These are phyloP conservation scores for Phytoseiulus persimilis DNA, from an alignment of 2,888 invertebrate species.

Conservation along the genomic window DNA sequence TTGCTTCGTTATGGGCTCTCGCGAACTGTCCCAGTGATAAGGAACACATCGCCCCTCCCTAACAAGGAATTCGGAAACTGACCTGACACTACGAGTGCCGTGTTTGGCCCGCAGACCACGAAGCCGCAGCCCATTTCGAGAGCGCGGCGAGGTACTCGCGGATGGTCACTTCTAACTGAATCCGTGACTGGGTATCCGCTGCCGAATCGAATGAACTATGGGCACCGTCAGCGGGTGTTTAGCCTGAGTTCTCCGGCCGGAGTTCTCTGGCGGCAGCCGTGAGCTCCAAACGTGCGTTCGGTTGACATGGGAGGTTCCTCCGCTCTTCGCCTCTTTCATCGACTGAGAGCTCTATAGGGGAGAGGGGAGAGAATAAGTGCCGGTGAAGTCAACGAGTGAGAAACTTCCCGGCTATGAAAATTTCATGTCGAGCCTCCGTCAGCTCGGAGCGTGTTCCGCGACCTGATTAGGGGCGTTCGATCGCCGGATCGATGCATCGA, in stretches of 20 bases:
- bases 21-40: too few relatives aligned
- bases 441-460: neutral
- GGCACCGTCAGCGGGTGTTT: neutral
- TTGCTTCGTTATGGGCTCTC: too few relatives aligned
- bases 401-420: neutral
- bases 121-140: slow-evolving; percentile 57
- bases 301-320: neutral
- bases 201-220: too few relatives aligned
- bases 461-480: neutral
- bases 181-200: too few relatives aligned
- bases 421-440: neutral
- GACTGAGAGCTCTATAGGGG: neutral
- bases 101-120: slow-evolving; percentile 87
- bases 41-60: neutral
- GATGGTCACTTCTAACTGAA: too few relatives aligned
- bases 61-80: slow-evolving; percentile 47
- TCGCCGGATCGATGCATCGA: too few relatives aligned
- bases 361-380: neutral
- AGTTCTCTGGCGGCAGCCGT: neutral
- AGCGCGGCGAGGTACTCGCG: slow-evolving; percentile 37
- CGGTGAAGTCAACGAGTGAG: neutral
- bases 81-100: slow-evolving; percentile 89
- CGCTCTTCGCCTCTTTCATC: neutral
- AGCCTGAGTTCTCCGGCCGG: neutral
- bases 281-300: neutral